Base-by-base conservation (phyloP, 2,888 invertebrate species). In the Macrosoma leucophasiata region DNA sequence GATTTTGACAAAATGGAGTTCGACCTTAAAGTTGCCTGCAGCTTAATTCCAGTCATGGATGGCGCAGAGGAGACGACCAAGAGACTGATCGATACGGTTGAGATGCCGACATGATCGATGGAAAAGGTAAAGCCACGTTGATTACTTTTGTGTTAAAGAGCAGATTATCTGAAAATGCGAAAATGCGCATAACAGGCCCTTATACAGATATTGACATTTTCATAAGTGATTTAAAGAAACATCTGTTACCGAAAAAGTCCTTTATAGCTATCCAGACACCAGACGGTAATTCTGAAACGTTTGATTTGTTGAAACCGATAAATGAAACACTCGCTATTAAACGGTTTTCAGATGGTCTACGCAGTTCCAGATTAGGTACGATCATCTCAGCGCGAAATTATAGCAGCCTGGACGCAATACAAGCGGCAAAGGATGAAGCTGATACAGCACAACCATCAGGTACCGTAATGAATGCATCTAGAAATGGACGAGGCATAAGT, bases 261-360 rank as follows among this genome's bases (percentile, higher is more conserved):
- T 4, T 15, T 9, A 26, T 27, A 6, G 18, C 27, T 5, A 27
- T 27, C 3, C 17, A 11, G 17, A 17, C 17, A 17, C 17, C 27
- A 3, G 27, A 8, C 11, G 27, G 8, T 11, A 27, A 18, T 4
- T 18, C 10, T 12, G 4, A 17, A 5, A 18, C 27, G 12, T 8
- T 17, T 8, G 24, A 25, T 12, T 12, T 35, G 13, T 19, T 35
- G 7, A 17, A 21, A 14, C 35, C 29, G 6, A 14, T 35, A 35
- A 35, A 46, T 29, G 45, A 42, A 28, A 36, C 29, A 4, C n/a
- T 35, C 3, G 42, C 41, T 1, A 32, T 46, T 3, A 42, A 42
- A 33, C 33, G 28, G 11, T 42, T 46, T 31, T 25, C 39, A 24
- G 39, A 41, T 17, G 42, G 40, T 11, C 19, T 42, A 10, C 30